Evolutionary conservation across 1,140 invertebrate genomes (phyloP), one percentile per base, ranked within the genome.

Genomic region (Drosophila nigrodunni): DNA sequence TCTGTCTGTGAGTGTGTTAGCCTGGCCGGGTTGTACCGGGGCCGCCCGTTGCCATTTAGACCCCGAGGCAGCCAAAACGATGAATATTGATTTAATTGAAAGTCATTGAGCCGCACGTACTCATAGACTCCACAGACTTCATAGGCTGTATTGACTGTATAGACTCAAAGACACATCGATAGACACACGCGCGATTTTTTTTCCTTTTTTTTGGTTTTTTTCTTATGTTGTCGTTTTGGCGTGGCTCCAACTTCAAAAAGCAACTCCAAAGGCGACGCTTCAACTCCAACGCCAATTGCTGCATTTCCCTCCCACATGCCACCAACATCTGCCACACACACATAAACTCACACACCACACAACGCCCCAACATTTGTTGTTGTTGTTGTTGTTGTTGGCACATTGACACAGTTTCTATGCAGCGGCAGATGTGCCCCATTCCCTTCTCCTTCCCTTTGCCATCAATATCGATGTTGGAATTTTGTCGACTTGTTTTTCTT

Each of bases 81-180:
- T 89, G 85, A 89, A 89, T 89, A 89, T 89, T 89, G 85, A 89
- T 89, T 89, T 89, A 89, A 89, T 89, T 89, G 85, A 89, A 89
- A 89, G 85, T 89, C 85, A 89, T 89, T 83, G 85, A 85, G 82
- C 78, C 85, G 70, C 81, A 83, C 85, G 78, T 89, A 88, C 83
- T 88, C 80, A 79, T 70, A 74, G 82, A 78, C 72, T 78, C 7
- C 15, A 66, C 6, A 34, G 35, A 52, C 62, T 43, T 3, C 7
- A 13, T 13, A 43, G 39, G 9, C 52, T 55, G 3, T 39, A 55
- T 49, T 10, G 47, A 49, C 47, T 46, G 47, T 15, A n/a, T 52
- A 39, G n/a, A 39, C 15, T 55, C 35, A 35, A 30, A 44, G 47
- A 46, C 49, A 65, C 35, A 49, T 37, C 18, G 37, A 47, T 47